Base-by-base conservation (phyloP, 2,113 vertebrate species). In the Lepisosteus oculatus region DNA sequence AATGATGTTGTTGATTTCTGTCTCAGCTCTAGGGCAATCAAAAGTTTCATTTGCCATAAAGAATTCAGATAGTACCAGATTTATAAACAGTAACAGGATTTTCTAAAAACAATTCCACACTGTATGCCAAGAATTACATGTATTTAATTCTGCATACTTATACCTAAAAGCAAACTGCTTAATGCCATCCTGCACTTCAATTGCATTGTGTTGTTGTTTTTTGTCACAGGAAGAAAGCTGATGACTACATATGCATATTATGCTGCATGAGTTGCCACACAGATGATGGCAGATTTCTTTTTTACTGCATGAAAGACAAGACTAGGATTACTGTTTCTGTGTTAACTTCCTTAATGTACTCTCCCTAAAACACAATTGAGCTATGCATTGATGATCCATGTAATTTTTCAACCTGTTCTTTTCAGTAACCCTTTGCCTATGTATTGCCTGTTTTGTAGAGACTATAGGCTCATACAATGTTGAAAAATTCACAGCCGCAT, bases 401-500 rank as follows among this genome's bases (percentile, higher is more conserved):
- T 29, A 29, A 29, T 29, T 29, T 12, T 51, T 29, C 13, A 55
- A 17, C 55, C 62, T 9, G 15, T 65, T 14, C 15, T 11, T 68
- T 8, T 43, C 43, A 14, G 7, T 65, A 3, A 3, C 61, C 15
- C n/a, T 17, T 8, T 63, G 43, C 43, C n/a, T 63, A 6, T 54
- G 13, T 67, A 59, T 55, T 56, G 29, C 29, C 29, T 55, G 17
- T 74, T 42, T 67, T 69, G 61, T 42, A 87, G 81, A 76, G 69
- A 84, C 73, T 3, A 55, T 76, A 43, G 80, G 78, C 15, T 68
- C 77, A 41, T 12, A 15, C 57, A 83, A 80, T 55, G 79, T 81
- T 9, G 74, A 92, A 74, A 41, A 56, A 45, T 83, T 90, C 76
- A 76, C 76, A 44, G 80, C 74, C 65, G 78, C 82, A 7, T 78